Evolutionary conservation across 2,113 vertebrate species (phyloP).

Genomic region (Rhea americana): DNA sequence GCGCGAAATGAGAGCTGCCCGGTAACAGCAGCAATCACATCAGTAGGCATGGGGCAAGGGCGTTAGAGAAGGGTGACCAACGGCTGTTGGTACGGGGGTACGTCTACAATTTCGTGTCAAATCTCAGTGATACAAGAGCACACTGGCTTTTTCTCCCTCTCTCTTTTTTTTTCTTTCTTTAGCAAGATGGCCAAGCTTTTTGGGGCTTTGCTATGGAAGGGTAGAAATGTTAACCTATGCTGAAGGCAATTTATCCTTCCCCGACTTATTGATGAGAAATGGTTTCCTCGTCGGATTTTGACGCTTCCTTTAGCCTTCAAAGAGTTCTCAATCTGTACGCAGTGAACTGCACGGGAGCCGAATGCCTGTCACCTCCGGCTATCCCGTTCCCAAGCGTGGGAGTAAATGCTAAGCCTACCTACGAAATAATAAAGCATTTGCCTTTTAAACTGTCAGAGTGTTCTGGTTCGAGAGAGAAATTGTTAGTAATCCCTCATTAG

Average conservation of each 20-base stretch:
- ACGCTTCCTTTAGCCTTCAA: background rate
- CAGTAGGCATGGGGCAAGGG: background rate
- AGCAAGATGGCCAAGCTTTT: accelerated
- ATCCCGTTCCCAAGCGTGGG: background rate
- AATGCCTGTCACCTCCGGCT: background rate
- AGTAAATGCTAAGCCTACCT: background rate
- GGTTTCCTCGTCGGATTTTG: background rate
- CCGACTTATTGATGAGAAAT: accelerated
- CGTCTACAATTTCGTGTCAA: too few relatives aligned
- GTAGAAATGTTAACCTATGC: too few relatives aligned
- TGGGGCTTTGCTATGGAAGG: background rate
- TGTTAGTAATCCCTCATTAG: constrained; percentile 26
- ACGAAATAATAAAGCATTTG: background rate
- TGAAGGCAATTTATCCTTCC: background rate
- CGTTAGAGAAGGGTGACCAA: background rate
- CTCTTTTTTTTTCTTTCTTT: background rate
- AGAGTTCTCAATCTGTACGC: accelerated
- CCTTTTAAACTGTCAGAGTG: background rate
- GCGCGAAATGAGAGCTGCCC: background rate
- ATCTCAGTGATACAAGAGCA: accelerated
- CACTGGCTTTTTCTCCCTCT: background rate
- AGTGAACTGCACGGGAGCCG: accelerated
- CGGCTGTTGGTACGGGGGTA: background rate
- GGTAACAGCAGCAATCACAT: background rate
- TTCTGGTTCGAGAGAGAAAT: background rate